Percentiles rank a stretch among this genome's conserved stretches.
Evolutionary conservation across 2,888 invertebrate genomes (phyloP).

Genomic region (Sphaerophoria rueppellii): DNA sequence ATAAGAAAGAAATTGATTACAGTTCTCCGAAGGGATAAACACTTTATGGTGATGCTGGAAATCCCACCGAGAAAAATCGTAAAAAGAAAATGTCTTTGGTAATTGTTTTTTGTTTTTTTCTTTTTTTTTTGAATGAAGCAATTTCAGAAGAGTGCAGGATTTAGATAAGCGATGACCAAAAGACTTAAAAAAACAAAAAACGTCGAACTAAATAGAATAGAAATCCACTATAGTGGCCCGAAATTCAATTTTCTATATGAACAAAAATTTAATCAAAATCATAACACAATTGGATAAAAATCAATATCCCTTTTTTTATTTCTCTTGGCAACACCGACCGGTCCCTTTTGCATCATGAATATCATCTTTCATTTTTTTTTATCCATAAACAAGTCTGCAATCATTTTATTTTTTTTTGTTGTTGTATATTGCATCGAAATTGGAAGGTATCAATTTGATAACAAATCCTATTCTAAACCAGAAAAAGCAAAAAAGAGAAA

Average conservation of each 20-base stretch:
- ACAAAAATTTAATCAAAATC: conserved; percentile 10
- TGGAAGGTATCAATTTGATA: conserved; percentile 36
- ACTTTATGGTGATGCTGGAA: background rate
- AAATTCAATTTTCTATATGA: background rate
- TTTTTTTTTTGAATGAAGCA: background rate
- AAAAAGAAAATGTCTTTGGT: background rate
- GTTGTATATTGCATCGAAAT: conserved; percentile 36
- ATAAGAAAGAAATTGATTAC: conserved; percentile 5
- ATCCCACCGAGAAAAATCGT: background rate
- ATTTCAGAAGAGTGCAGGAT: background rate
- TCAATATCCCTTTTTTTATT: background rate
- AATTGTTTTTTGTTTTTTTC: conserved; percentile 5
- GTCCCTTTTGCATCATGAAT: background rate
- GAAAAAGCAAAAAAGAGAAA: background rate
- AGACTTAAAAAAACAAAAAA: background rate
- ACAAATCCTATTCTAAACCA: background rate
- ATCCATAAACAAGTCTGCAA: conserved; percentile 17
- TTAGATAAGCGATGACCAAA: background rate
- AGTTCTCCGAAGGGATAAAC: conserved; percentile 2
- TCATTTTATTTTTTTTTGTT: conserved; percentile 22
- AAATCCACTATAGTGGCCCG: background rate
- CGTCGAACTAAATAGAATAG: background rate
- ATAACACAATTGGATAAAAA: conserved; percentile 25
- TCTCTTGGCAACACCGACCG: background rate
- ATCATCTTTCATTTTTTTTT: background rate